Percentiles rank a stretch among this genome's conserved stretches.
These are phyloP conservation scores for Pelagia noctiluca DNA, from an alignment of 30 jellyfish, hydroid and myxozoan genomes.

Conservation along the genomic window DNA sequence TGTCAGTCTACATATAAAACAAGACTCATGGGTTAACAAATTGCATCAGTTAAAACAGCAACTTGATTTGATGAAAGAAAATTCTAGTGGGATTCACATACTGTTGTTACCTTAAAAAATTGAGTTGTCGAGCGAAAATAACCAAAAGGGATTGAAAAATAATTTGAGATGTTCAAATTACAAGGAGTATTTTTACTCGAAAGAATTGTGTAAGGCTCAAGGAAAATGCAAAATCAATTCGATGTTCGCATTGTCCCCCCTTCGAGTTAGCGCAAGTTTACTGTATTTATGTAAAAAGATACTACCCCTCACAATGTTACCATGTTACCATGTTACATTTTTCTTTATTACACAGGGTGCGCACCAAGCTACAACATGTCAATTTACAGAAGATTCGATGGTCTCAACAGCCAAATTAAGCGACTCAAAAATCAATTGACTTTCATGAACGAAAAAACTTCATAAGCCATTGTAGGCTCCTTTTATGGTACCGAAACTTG, in stretches of 20 bases:
- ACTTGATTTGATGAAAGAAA: not conserved
- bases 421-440: not conserved
- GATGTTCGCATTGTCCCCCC: not conserved
- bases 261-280: not conserved
- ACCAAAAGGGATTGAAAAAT: not conserved
- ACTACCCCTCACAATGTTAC: not conserved
- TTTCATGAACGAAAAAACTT: not conserved
- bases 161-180: not conserved
- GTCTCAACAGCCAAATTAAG: not conserved
- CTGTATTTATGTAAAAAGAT: not conserved
- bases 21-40: not conserved
- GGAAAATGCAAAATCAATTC: not conserved
- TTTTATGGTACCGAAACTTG: not conserved
- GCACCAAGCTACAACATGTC: slow-evolving; percentile 1
- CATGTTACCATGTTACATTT: not conserved
- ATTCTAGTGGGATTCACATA: not conserved
- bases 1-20: not conserved
- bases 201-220: too few relatives aligned
- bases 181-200: not conserved
- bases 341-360: not conserved
- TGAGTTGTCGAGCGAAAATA: not conserved
- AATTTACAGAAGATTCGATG: not conserved
- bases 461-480: not conserved
- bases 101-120: not conserved
- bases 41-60: not conserved